Percentiles rank a stretch among this genome's conserved stretches.
Conservation (phyloP, 1,140 invertebrate genomes). For the Yoshiicerus persimilis region DNA sequence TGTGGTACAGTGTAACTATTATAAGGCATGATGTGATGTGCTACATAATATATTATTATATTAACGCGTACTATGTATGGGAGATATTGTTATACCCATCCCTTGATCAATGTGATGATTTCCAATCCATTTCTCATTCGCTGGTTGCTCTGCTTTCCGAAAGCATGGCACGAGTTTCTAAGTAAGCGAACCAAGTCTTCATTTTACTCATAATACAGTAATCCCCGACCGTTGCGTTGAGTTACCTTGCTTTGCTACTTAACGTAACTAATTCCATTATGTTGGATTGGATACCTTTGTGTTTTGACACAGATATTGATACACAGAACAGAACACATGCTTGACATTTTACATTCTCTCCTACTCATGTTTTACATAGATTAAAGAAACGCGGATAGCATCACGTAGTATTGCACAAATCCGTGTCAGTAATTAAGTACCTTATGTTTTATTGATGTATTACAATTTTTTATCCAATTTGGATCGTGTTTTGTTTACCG, state of each 20-base stretch:
- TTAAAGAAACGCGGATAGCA: not conserved
- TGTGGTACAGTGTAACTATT: not conserved
- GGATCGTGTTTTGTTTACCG: no score
- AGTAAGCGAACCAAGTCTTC: not conserved
- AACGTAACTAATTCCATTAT: not conserved
- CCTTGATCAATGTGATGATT: slow-evolving; percentile 20
- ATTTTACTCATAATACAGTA: not conserved
- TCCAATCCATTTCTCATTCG: slow-evolving; percentile 18
- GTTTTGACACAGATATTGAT: not conserved
- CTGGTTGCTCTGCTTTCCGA: not conserved
- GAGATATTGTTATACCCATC: not conserved
- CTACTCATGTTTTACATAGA: not conserved
- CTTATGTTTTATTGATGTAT: no score
- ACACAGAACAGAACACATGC: not conserved
- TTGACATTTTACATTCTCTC: not conserved
- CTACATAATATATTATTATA: not conserved
- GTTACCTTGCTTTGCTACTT: not conserved
- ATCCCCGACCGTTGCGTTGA: not conserved
- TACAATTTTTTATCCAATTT: no score
- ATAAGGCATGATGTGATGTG: not conserved
- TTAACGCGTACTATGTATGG: not conserved
- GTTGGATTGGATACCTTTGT: not conserved
- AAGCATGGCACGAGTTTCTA: not conserved
- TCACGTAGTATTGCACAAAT: no score
- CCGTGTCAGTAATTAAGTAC: no score